These are phyloP conservation scores for Sinotaia quadrata DNA, from an alignment of 2,888 invertebrate species.

Conservation along the genomic window DNA sequence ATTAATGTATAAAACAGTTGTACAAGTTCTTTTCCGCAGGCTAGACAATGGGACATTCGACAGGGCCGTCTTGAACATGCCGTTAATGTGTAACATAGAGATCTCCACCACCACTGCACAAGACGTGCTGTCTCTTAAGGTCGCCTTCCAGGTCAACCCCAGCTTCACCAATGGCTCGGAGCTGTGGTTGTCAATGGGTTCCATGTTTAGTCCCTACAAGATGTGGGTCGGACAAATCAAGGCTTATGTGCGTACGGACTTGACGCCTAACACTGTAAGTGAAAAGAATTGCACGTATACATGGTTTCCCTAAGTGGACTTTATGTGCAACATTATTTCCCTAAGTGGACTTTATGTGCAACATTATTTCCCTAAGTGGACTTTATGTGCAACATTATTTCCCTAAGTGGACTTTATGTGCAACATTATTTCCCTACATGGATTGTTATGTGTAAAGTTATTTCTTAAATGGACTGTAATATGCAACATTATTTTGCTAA, in stretches of 20 bases:
- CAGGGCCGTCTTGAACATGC: conserved; percentile 44
- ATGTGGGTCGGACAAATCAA: conserved; percentile 54
- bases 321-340: too few species aligned
- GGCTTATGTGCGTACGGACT: conserved; percentile 2
- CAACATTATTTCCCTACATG: too few species aligned
- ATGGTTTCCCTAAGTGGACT: background rate
- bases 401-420: too few species aligned
- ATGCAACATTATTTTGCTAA: too few species aligned
- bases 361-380: too few species aligned
- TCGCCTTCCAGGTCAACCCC: conserved; percentile 30
- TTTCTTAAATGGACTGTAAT: too few species aligned
- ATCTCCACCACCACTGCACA: conserved; percentile 30
- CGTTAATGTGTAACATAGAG: conserved; percentile 49
- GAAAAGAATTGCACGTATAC: background rate
- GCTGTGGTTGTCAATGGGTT: conserved; percentile 47
- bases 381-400: too few species aligned
- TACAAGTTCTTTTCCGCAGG: too few species aligned
- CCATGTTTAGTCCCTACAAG: conserved; percentile 44
- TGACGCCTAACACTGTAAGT: background rate
- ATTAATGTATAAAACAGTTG: too few species aligned
- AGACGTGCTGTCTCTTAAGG: conserved; percentile 45
- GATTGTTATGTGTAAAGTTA: too few species aligned
- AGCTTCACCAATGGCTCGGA: conserved; percentile 33
- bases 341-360: too few species aligned
- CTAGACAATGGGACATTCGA: too few species aligned